A percentile compares a stretch with the other conserved stretches of the same genome.
Evolutionary conservation across 2,888 invertebrate species (phyloP).

Genomic region (Dynastes maya): DNA sequence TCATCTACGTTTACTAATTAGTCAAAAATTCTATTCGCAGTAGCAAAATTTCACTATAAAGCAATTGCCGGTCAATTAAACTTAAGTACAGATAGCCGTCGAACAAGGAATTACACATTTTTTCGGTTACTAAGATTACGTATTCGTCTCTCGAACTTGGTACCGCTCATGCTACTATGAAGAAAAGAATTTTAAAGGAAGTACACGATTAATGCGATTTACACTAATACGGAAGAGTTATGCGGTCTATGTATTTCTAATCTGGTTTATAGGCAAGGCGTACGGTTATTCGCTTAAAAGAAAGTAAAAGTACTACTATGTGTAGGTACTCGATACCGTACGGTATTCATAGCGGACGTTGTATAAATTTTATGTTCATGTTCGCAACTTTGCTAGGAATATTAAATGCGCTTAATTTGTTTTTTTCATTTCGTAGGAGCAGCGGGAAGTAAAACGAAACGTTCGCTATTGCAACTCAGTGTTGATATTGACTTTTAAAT

Average conservation of each 20-base stretch:
- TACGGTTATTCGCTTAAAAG: slow-evolving; percentile 5
- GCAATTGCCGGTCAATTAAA: not conserved
- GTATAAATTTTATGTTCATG: not conserved
- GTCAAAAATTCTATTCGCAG: not conserved
- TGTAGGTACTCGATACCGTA: not conserved
- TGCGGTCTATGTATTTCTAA: slow-evolving; percentile 16
- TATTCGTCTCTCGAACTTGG: not conserved
- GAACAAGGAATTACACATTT: not conserved
- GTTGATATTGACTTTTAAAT: too few species aligned
- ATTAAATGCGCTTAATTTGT: not conserved
- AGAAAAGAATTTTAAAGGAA: slow-evolving; percentile 16
- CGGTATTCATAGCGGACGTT: not conserved
- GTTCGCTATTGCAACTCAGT: too few species aligned
- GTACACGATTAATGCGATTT: slow-evolving; percentile 29
- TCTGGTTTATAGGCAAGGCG: slow-evolving; percentile 18
- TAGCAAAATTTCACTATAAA: not conserved
- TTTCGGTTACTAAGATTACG: not conserved
- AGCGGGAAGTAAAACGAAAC: too few species aligned
- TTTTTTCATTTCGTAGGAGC: not conserved
- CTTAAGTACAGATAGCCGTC: not conserved
- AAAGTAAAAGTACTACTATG: slow-evolving; percentile 11
- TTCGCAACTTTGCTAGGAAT: not conserved
- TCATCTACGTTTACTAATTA: not conserved
- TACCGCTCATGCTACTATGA: not conserved
- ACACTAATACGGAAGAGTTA: slow-evolving; percentile 31